Evolutionary conservation across 2,113 vertebrate species (phyloP).

Genomic region (Anguilla japonica): DNA sequence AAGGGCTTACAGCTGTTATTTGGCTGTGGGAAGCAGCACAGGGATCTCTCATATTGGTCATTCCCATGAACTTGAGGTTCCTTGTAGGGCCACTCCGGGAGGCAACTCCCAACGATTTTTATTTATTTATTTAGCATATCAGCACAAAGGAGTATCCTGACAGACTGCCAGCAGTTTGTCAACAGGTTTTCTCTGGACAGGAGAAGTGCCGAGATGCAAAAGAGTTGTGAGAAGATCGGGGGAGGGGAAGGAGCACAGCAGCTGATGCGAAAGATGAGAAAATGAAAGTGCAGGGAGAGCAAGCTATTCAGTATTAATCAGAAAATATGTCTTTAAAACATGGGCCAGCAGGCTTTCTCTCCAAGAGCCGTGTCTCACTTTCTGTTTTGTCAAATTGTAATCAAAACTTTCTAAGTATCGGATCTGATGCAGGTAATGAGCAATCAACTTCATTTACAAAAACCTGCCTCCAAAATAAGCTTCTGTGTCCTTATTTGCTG

Average conservation of each 20-base stretch:
- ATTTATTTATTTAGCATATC: slow-evolving; percentile 58
- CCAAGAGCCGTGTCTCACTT: background rate
- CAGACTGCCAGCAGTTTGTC: slow-evolving; percentile 68
- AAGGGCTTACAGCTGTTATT: slow-evolving; percentile 91
- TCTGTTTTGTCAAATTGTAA: background rate
- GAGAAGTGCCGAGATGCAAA: slow-evolving; percentile 48
- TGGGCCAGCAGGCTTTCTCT: background rate
- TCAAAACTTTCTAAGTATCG: background rate
- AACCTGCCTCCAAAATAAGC: background rate
- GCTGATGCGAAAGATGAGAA: background rate
- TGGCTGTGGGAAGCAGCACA: slow-evolving; percentile 92
- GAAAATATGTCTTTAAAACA: background rate
- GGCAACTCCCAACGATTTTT: slow-evolving; percentile 63
- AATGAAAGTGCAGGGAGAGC: background rate
- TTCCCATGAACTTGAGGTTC: slow-evolving; percentile 91
- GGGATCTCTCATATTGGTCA: slow-evolving; percentile 85
- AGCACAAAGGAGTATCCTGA: slow-evolving; percentile 53
- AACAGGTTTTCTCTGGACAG: slow-evolving; percentile 65
- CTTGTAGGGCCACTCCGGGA: slow-evolving; percentile 74
- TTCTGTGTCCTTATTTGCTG: too few relatives aligned
- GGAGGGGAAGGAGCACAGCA: slow-evolving; percentile 36
- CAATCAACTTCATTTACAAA: background rate
- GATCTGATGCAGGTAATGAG: background rate
- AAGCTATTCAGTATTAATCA: background rate
- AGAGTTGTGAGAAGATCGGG: slow-evolving; percentile 50